Evolutionary conservation across 30 jellyfish, hydroid and myxozoan genomes (phyloP).

Genomic region (Turritopsis dohrnii): DNA sequence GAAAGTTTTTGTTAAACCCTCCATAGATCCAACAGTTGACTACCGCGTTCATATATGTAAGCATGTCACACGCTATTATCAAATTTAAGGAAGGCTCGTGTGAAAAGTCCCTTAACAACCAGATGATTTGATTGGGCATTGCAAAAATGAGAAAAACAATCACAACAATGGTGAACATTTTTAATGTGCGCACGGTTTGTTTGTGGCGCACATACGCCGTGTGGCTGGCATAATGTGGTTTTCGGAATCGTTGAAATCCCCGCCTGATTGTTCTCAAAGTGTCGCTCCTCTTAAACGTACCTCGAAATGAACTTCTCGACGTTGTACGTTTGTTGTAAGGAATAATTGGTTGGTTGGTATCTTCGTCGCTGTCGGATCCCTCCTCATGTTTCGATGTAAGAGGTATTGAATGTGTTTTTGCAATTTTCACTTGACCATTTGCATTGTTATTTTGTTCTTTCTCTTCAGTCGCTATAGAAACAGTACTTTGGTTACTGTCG

Average conservation of each 20-base stretch:
- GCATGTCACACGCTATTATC: not conserved
- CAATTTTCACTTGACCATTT: not conserved
- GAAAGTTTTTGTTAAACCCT: slow-evolving; percentile 21
- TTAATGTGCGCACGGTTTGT: slow-evolving; percentile 41
- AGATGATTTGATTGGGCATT: slow-evolving; percentile 37
- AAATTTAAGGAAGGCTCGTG: slow-evolving; percentile 16
- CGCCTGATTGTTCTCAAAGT: not conserved
- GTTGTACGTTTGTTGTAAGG: not conserved
- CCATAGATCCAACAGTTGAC: slow-evolving; percentile 50
- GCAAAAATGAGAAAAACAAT: slow-evolving; percentile 38
- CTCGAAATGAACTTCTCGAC: not conserved
- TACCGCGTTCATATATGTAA: slow-evolving; percentile 35
- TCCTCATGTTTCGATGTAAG: not conserved
- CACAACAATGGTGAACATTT: slow-evolving; percentile 36
- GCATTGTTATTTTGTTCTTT: not conserved
- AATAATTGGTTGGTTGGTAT: not conserved
- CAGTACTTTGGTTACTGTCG: slow-evolving; percentile 1
- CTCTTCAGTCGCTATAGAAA: slow-evolving; percentile 16
- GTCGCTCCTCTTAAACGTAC: slow-evolving; percentile 18
- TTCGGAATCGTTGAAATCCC: not conserved
- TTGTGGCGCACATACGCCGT: slow-evolving; percentile 31
- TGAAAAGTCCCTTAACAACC: slow-evolving; percentile 35
- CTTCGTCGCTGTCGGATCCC: not conserved
- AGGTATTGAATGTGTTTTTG: slow-evolving; percentile 10
- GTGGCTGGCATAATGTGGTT: slow-evolving; percentile 18